Evolutionary conservation across 1,140 invertebrate species (phyloP).

Genomic region (fruit fly (Drosophila melanogaster)): Release_6_plus_ISO1_MT NC_004354.4:2131501-2132000

Average conservation of each 20-base stretch:
- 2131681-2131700: constrained; percentile 28
- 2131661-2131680: constrained; percentile 22
- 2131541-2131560: constrained; percentile 36
- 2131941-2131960: background rate
- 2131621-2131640: constrained; percentile 76
- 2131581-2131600: constrained; percentile 35
- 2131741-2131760: constrained; percentile 7
- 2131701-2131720: constrained; percentile 66
- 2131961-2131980: background rate
- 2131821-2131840: constrained; percentile 18
- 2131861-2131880: constrained; percentile 26
- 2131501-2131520: constrained; percentile 62
- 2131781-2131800: constrained; percentile 13
- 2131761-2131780: constrained; percentile 7
- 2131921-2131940: background rate
- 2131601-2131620: constrained; percentile 73
- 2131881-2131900: constrained; percentile 27
- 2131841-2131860: constrained; percentile 24
- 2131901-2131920: background rate
- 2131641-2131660: constrained; percentile 25
- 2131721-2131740: constrained; percentile 60
- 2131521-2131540: constrained; percentile 44
- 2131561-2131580: constrained; percentile 38
- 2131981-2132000: no score
- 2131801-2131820: constrained; percentile 11